Evolutionary conservation across 2,113 vertebrate genomes (phyloP), one percentile per base, ranked within the genome.

Genomic region (Limnothrissa miodon): DNA sequence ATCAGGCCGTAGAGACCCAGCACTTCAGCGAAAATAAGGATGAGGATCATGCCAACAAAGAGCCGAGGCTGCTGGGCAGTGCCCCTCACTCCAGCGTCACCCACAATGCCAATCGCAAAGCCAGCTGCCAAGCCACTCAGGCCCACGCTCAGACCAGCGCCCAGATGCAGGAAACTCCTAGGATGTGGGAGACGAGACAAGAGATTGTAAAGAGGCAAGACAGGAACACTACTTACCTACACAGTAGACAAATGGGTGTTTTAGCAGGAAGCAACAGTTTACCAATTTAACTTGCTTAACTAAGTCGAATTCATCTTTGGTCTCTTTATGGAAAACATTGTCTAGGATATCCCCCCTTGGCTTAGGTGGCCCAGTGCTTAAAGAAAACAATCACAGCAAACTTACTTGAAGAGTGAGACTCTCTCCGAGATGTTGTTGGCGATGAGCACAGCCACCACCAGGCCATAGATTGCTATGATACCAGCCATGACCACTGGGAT

Each of bases 401-500:
- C 93, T 95, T 95, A 99, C 98, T 94, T 98, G 95, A 95, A 99
- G 78, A 99, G 95, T 0, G 92, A 89, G 92, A 99, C 94, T 4
- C 56, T 88, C 0, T 93, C 87, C 8, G 92, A 95, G 87, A 99
- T 95, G 87, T 95, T 96, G 85, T 98, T 99, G 89, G 98, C 98
- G 85, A 99, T 99, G 83, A 99, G 97, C 85, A 99, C 98, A 1
- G 98, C 98, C 93, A 99, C 98, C 91, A 99, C 98, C 42, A 99
- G 94, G 86, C 98, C 97, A 2, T 99, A 99, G 93, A 99, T 99
- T 84, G 98, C 97, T 80, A 99, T 99, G 93, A 99, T 99, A 85
- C 98, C 98, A 0, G 98, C 98, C 98, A 99, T 99, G 93, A 99
- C 98, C 86, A 99, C 98, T 0, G 98, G 98, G 90, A 99, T 99